phyloP scores from a whole-genome alignment of 2,888 invertebrate species.

The Leuctra nigra region DNA sequence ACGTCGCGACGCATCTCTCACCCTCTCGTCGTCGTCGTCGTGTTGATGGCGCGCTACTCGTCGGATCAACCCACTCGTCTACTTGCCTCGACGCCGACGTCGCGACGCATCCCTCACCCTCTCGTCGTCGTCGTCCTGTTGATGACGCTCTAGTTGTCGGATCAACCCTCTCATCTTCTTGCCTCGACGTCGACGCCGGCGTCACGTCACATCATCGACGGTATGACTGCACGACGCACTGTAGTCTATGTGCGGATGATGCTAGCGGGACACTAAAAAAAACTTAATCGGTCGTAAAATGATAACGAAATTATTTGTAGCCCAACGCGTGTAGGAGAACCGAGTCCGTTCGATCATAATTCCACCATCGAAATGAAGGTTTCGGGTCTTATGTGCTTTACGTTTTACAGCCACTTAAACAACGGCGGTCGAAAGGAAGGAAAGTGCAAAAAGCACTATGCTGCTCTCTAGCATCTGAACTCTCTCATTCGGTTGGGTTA shows the following conservation, averaged over 20 bases:
- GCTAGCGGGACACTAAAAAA: neutral
- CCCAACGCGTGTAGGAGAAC: no score
- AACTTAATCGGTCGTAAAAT: constrained; percentile 10
- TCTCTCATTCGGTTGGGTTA: neutral
- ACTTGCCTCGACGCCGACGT: neutral
- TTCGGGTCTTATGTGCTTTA: neutral
- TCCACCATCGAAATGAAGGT: neutral
- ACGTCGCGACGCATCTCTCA: no score
- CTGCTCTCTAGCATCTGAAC: neutral
- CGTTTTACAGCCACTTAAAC: constrained; percentile 8
- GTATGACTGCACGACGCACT: no score
- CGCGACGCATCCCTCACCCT: no score
- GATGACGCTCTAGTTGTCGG: constrained; percentile 3
- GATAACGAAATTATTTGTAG: constrained; percentile 17
- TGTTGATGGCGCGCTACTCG: constrained; percentile 4
- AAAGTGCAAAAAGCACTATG: constrained; percentile 8
- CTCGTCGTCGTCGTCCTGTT: neutral
- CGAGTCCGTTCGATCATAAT: constrained; percentile 1
- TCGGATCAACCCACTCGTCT: no score
- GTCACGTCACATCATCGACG: neutral
- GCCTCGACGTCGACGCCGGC: neutral
- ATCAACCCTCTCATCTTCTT: no score
- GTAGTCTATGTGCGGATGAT: no score
- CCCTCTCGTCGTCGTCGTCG: neutral
- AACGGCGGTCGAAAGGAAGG: neutral